Percentiles rank a stretch among this genome's conserved stretches.
These are phyloP conservation scores for Ichneumon xanthorius DNA, from an alignment of 2,888 invertebrate species.

Conservation along the genomic window DNA sequence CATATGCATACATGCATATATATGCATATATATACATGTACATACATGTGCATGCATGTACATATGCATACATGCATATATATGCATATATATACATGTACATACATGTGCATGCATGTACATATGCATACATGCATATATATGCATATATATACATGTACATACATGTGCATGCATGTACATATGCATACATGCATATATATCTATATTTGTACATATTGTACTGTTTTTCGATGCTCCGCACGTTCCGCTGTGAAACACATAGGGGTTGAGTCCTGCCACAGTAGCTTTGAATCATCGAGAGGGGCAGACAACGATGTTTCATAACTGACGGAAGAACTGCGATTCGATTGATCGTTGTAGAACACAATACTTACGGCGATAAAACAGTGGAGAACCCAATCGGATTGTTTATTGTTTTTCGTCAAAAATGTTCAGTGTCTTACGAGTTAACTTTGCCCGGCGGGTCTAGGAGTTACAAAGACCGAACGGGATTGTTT, in stretches of 20 bases:
- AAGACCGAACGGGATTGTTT: conserved; percentile 3
- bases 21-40: not conserved
- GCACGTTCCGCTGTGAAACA: conserved; percentile 24
- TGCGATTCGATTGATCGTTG: conserved; percentile 26
- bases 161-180: not conserved
- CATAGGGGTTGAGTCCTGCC: conserved; percentile 21
- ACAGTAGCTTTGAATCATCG: conserved; percentile 8
- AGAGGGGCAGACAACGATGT: not conserved
- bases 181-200: not conserved
- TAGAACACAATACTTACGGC: not conserved
- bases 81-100: not conserved
- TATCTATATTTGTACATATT: conserved; percentile 42
- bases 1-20: too few relatives aligned
- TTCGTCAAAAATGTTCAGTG: too few relatives aligned
- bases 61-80: too few relatives aligned
- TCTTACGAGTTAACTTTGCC: too few relatives aligned
- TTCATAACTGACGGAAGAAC: not conserved
- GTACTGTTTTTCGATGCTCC: conserved; percentile 16
- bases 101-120: too few relatives aligned
- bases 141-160: too few relatives aligned
- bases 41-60: not conserved
- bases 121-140: too few relatives aligned
- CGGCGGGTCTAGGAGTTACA: too few relatives aligned
- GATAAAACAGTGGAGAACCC: not conserved
- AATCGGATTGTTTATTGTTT: not conserved